Conservation (phyloP, 2,113 vertebrate species). For the Formicarius rufipectus region DNA sequence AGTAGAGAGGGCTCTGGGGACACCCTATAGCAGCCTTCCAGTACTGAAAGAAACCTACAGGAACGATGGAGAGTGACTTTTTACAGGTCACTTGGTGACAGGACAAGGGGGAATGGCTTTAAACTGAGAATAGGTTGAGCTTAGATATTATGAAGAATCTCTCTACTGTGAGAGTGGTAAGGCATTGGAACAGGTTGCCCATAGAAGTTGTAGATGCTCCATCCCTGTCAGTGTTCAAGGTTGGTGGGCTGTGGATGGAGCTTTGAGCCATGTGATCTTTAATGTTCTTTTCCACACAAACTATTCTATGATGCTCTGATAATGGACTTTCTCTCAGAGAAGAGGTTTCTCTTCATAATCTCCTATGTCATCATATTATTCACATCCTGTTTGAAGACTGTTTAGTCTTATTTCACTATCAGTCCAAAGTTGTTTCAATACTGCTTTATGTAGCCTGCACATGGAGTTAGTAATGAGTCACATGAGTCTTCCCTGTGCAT, state of each 20-base stretch:
- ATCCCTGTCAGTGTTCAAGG: neutral
- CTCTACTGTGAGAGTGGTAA: neutral
- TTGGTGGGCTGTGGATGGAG: neutral
- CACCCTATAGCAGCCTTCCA: neutral
- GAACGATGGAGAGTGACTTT: neutral
- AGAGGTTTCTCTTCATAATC: neutral
- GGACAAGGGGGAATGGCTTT: neutral
- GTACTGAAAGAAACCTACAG: neutral
- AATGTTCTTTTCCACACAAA: neutral
- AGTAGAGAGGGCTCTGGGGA: neutral
- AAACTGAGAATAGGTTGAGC: neutral
- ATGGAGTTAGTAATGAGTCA: neutral
- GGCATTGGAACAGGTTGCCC: neutral
- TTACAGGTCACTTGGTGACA: neutral
- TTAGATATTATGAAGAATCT: neutral
- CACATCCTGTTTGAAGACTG: neutral
- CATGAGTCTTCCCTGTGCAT: neutral
- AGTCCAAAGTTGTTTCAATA: neutral
- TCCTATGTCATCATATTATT: neutral
- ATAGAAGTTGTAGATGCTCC: neutral
- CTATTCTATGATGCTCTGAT: neutral
- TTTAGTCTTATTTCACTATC: neutral
- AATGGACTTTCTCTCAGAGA: neutral
- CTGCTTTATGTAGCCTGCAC: neutral
- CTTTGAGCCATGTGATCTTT: neutral